Evolutionary conservation across 2,888 invertebrate genomes (phyloP).

Genomic region (Epicampocera succincta): DNA sequence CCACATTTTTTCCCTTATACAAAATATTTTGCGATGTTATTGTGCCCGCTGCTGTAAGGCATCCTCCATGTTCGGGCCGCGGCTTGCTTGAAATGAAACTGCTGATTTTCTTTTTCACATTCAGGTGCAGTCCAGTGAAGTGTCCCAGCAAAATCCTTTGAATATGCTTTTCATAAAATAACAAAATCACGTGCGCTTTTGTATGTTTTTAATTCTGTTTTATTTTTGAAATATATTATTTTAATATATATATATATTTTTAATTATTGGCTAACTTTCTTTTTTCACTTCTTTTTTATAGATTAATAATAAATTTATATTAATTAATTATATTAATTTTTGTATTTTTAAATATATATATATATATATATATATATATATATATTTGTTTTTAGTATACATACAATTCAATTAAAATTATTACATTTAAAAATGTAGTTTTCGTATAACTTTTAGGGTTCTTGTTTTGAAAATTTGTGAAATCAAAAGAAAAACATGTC

Average conservation of each 20-base stretch:
- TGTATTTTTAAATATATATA: constrained; percentile 70
- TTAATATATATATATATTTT: constrained; percentile 75
- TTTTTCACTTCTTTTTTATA: constrained; percentile 71
- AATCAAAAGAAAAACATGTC: constrained; percentile 25
- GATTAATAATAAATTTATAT: constrained; percentile 70
- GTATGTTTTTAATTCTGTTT: constrained; percentile 67
- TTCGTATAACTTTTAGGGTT: constrained; percentile 73
- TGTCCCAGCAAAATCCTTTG: neutral
- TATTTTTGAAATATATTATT: constrained; percentile 80
- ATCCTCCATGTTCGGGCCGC: too few species aligned
- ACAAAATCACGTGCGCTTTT: constrained; percentile 55
- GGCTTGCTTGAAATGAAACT: too few species aligned
- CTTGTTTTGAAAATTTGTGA: constrained; percentile 36
- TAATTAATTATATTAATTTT: constrained; percentile 74
- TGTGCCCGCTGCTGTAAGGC: too few species aligned
- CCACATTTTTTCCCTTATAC: too few species aligned
- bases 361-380: too few species aligned
- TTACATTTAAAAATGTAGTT: constrained; percentile 79
- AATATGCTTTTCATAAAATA: constrained; percentile 36
- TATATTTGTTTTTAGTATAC: constrained; percentile 80
- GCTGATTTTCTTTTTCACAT: too few species aligned
- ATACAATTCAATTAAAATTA: constrained; percentile 81
- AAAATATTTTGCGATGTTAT: too few species aligned
- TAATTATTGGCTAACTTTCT: constrained; percentile 72
- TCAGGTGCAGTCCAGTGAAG: too few species aligned